These are phyloP conservation scores for Trachops cirrhosus DNA, from an alignment of 2,797 vertebrate species.

Conservation along the genomic window DNA sequence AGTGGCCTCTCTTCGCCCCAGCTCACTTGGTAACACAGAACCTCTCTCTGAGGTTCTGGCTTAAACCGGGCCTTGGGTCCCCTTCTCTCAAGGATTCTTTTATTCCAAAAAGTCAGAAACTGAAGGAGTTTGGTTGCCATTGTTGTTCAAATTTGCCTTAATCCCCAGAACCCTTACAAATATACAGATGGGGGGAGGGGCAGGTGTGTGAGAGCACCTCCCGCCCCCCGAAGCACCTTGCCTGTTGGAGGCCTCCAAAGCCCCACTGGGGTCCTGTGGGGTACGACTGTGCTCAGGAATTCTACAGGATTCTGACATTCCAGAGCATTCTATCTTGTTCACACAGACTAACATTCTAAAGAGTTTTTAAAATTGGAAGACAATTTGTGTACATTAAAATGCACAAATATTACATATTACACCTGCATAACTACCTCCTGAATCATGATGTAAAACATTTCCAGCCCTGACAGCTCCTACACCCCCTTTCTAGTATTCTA, in stretches of 20 bases:
- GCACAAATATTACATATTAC: background rate
- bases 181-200: background rate
- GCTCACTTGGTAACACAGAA: background rate
- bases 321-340: background rate
- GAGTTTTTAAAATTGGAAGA: background rate
- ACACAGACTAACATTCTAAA: background rate
- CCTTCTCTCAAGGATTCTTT: background rate
- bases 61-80: background rate
- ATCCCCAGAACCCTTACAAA: background rate
- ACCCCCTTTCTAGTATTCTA: background rate
- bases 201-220: rapidly evolving
- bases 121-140: background rate
- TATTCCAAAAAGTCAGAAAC: background rate
- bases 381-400: background rate
- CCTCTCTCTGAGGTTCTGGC: rapidly evolving
- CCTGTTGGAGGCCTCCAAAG: too few relatives aligned
- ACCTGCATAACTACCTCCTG: background rate
- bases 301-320: background rate
- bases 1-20: background rate
- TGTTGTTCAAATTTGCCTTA: background rate
- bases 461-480: background rate
- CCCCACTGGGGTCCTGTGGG: background rate
- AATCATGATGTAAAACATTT: background rate
- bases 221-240: background rate
- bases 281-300: background rate